phyloP scores from a whole-genome alignment of 2,888 invertebrate species.

The Drosophila lacicola region DNA sequence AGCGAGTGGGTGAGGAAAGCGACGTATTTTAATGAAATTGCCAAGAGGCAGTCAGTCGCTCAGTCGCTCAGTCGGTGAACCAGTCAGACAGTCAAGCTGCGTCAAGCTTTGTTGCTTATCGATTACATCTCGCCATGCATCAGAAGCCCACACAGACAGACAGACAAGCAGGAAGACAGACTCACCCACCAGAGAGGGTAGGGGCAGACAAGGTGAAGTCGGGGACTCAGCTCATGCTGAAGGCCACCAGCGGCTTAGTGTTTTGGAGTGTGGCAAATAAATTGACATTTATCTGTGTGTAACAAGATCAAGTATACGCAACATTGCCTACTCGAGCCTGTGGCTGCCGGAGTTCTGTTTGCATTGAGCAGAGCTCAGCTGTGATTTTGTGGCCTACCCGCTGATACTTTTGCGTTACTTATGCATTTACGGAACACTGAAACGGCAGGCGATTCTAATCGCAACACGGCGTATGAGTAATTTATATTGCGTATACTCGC shows the following conservation, averaged over 20 bases:
- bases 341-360: constrained; percentile 10
- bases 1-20: not conserved
- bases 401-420: constrained; percentile 51
- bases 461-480: constrained; percentile 59
- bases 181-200: not conserved
- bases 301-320: constrained; percentile 80
- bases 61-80: constrained; percentile 19
- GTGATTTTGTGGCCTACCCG: constrained; percentile 61
- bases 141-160: constrained; percentile 30
- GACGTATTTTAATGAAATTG: constrained; percentile 67
- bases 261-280: constrained; percentile 78
- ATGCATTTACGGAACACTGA: constrained; percentile 36
- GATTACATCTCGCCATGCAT: constrained; percentile 70
- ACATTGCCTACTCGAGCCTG: constrained; percentile 44
- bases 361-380: constrained; percentile 40
- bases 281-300: constrained; percentile 79
- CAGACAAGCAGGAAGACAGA: constrained; percentile 1
- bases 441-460: constrained; percentile 51
- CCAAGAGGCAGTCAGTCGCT: constrained; percentile 44
- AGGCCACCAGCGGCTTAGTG: constrained; percentile 70
- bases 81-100: constrained; percentile 42
- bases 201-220: not conserved
- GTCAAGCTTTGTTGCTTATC: constrained; percentile 69
- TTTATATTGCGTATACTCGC: constrained; percentile 36
- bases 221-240: constrained; percentile 35